Evolutionary conservation across 2,888 invertebrate species (phyloP).

Genomic region (Torymus tubicola): DNA sequence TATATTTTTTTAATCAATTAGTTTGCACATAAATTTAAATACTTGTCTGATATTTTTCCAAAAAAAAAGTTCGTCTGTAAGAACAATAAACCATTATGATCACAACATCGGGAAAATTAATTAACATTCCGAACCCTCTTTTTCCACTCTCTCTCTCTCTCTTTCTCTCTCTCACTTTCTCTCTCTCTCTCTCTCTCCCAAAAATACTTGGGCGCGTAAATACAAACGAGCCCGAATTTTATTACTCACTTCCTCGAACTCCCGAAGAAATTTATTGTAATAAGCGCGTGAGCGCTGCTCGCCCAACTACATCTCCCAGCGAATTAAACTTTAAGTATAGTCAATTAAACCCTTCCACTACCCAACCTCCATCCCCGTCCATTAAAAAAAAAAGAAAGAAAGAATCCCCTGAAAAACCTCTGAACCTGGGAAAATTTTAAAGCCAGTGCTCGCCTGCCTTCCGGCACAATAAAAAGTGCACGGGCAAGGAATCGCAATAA

Average conservation of each 20-base stretch:
- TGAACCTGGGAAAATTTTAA: constrained; percentile 55
- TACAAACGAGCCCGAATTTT: constrained; percentile 12
- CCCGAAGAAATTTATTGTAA: constrained; percentile 29
- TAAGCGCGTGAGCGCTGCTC: not conserved
- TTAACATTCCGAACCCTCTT: not conserved
- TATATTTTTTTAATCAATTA: too few species aligned
- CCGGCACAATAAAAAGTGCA: constrained; percentile 51
- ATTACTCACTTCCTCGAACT: constrained; percentile 2
- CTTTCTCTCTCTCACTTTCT: too few species aligned
- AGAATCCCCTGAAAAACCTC: constrained; percentile 38
- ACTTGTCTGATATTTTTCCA: too few species aligned
- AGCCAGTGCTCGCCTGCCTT: not conserved
- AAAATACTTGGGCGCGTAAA: not conserved
- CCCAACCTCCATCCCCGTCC: too few species aligned
- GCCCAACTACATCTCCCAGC: not conserved
- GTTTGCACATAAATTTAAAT: too few species aligned
- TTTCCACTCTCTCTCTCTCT: not conserved
- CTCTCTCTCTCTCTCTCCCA: not conserved
- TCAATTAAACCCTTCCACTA: constrained; percentile 29
- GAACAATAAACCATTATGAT: too few species aligned
- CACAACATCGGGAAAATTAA: not conserved
- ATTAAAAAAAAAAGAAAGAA: constrained; percentile 18
- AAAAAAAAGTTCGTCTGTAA: too few species aligned
- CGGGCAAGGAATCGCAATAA: constrained; percentile 48
- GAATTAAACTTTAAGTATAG: constrained; percentile 50